Evolutionary conservation across 2,797 vertebrate species (phyloP), one percentile per base, ranked within the genome.

Genomic region (Chaetodon trifasciatus): DNA sequence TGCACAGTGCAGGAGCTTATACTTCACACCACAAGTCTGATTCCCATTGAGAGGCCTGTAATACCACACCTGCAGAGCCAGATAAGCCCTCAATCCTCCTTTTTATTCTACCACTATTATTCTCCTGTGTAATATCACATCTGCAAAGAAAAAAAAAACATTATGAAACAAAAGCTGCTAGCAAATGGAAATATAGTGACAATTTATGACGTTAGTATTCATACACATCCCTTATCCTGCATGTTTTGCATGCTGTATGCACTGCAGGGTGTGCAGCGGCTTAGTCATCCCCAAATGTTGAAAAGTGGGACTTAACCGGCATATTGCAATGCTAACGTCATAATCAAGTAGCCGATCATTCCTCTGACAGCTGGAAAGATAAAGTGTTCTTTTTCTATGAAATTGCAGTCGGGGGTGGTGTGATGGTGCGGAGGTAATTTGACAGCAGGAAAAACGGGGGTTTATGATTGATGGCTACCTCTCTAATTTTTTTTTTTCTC

Each of bases 11-110:
- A 67, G 82, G 70, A 85, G 84, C 82, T 91, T 89, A 89, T 81
- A 90, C 86, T 89, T 85, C 86, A 90, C 87, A 89, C 83, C 82
- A 78, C 82, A 84, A 64, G 74, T 76, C 82, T 70, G 88, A 88
- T 85, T 87, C 85, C 78, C 82, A 79, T 83, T 86, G 89, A 90
- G 86, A 79, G 78, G 84, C 60, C 86, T 82, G 87, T 86, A 91
- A 91, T 89, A 78, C 85, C 78, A 81, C 86, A 91, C 88, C 91
- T 92, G 89, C 88, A 86, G 79, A 82, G 87, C 69, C 37, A 83
- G 91, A 92, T 92, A 90, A 92, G 85, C 88, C 81, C 50, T 76
- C 82, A 88, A 86, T 85, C 86, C 90, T 84, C 37, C 67, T 68
- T 82, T 88, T 91, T 88, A 86, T 90, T 85, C 85, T 66, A 65